phyloP scores from a whole-genome alignment of 2,797 vertebrate genomes.

The Pseudotriccus pelzelni region DNA sequence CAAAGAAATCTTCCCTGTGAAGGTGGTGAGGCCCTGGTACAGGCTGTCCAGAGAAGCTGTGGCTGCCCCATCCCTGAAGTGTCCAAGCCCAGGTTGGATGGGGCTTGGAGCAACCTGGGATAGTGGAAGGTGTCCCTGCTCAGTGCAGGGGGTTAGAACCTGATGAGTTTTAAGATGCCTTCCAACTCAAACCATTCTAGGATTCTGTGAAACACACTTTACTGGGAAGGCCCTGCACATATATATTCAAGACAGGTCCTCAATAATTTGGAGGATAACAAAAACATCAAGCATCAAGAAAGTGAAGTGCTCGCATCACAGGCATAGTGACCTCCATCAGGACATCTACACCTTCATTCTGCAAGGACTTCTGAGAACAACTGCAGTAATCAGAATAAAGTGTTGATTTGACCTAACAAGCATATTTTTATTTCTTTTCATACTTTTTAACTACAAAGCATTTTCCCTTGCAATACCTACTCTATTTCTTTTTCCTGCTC shows the following conservation, averaged over 20 bases:
- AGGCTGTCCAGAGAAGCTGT: background rate
- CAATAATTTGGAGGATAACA: background rate
- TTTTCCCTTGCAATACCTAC: background rate
- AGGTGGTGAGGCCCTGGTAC: background rate
- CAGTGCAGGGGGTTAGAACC: background rate
- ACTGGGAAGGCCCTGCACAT: background rate
- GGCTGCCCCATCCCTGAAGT: background rate
- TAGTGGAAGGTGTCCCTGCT: background rate
- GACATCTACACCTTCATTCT: background rate
- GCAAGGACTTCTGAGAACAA: background rate
- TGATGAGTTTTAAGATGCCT: background rate
- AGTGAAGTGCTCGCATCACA: background rate
- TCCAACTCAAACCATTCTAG: background rate
- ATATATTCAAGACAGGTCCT: background rate
- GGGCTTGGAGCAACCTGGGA: background rate
- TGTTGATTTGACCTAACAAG: background rate
- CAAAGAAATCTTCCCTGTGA: background rate
- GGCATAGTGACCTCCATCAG: background rate
- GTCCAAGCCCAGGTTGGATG: fast-evolving
- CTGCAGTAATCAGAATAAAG: background rate
- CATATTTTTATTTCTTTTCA: background rate
- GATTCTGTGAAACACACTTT: background rate
- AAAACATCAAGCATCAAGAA: background rate
- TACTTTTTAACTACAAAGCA: background rate
- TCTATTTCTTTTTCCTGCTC: background rate